Evolutionary conservation across 2,888 invertebrate genomes (phyloP), one percentile per base, ranked within the genome.

Genomic region (Linnaemya tessellans): DNA sequence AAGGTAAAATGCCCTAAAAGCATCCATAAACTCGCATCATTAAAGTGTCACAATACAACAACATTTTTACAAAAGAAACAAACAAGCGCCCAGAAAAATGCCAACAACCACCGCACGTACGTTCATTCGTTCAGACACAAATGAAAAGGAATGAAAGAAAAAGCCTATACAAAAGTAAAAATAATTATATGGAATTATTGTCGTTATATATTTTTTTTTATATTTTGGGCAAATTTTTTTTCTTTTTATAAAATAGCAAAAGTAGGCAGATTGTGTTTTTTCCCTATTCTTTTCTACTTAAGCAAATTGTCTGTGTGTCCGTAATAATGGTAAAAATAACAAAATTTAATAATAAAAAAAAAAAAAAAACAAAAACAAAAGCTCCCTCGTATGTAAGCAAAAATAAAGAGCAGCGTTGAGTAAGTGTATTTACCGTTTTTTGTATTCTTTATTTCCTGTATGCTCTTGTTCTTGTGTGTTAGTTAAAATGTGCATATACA

Each of bases 11-110:
- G 74, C 79, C 79, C 79, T 85, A 65, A 81, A 85, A 85, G 85
- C 79, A 75, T 85, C 30, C 64, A 82, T 85, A 85, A 85, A 85
- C 79, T 85, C 71, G 73, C 85, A 82, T 80, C 85, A 82, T 85
- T 85, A 82, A 85, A 79, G 82, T 82, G 85, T 82, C 82, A 80
- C 81, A 85, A 85, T 80, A 82, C 64, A 70, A 79, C 60, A 60
- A 75, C 68, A 62, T 56, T 22, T 38, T 74, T 54, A 79, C 30
- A 74, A 60, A 38, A 18, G 30, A 7, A 49, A 65, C 30, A 65
- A 46, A 73, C 51, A 38, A 9, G 5, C 49, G 49, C 13, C 25
- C 22, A 77, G 38, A 30, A 56, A 43, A 30, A n/a, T 30, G 11
- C 65, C 51, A 68, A 46, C 18, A 46, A 41, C 25, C 51, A 46